Base-by-base conservation (phyloP, 2,113 vertebrate genomes). In the Protobothrops mucrosquamatus region DNA sequence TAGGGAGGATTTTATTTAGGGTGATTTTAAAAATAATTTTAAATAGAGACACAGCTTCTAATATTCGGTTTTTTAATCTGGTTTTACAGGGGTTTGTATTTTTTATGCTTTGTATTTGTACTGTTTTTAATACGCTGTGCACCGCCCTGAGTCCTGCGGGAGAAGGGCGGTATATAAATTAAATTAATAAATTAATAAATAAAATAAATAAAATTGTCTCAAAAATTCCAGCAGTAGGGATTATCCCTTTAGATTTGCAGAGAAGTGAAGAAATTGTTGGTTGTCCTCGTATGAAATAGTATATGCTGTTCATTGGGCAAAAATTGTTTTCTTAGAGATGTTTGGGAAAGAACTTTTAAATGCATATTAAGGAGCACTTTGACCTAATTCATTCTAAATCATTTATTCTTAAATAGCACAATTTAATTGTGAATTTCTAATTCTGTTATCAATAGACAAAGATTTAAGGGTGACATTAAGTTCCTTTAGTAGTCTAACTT, bases 401-500 rank as follows among this genome's bases (percentile, higher is more conserved):
- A 39, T 23, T 89, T 22, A 43, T 95, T 97, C 95, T 96, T 96
- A 96, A 97, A 95, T 90, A 89, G 10, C n/a, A 56, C n/a, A 85
- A 7, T 87, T 55, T 46, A 46, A 46, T 46, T 46, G 46, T 46
- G 46, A 46, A n/a, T 57, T 69, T 88, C 57, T 87, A 43, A 48
- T 91, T 52, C 56, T 4, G 56, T 95, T 91, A 48, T 90, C 15
- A 2, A 20, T 93, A 93, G 57, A 93, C 86, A 85, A 94, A 95
- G 89, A 54, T 92, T 97, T 91, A 92, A 95, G 97, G 91, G 91
- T 93, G 95, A 96, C 96, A 94, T 88, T 94, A 55, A 85, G 91
- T 91, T 93, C 52, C 87, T 56, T 15, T 88, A 51, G 46, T 61
- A 85, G 93, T 92, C 92, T 88, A 93, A 18, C 59, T 93, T 91